Percentiles rank a stretch among this genome's conserved stretches.
Conservation (phyloP, 2,797 vertebrate genomes). For the Pelobates cultripes region DNA sequence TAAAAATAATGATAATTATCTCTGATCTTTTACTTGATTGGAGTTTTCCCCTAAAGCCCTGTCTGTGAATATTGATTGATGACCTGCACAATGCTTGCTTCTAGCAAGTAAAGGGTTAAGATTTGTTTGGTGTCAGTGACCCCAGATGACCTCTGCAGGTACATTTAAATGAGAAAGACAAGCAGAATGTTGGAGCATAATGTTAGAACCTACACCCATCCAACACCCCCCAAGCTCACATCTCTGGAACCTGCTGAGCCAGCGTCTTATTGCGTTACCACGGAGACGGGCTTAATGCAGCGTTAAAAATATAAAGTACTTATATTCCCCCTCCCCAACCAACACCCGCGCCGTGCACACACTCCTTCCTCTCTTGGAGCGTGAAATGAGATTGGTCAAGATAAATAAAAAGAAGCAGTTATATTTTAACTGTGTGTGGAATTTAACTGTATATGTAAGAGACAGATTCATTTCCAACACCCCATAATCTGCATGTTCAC, state of each 20-base stretch:
- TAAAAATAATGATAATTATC: no score
- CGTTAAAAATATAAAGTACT: conserved; percentile 72
- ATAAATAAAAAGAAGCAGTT: conserved; percentile 71
- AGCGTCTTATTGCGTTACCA: conserved; percentile 72
- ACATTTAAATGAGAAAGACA: conserved; percentile 49
- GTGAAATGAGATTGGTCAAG: conserved; percentile 76
- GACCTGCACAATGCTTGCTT: neutral
- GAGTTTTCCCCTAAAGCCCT: neutral
- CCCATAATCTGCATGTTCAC: conserved; percentile 42
- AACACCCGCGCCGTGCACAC: conserved; percentile 61
- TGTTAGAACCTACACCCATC: no score
- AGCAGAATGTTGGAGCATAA: conserved; percentile 8
- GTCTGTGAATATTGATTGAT: neutral
- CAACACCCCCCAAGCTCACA: conserved; percentile 31
- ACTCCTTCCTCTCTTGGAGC: conserved; percentile 69
- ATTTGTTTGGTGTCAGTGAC: conserved; percentile 46
- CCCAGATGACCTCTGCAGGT: conserved; percentile 51
- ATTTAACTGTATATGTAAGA: conserved; percentile 53
- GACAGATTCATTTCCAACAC: conserved; percentile 64
- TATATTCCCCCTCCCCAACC: conserved; percentile 64
- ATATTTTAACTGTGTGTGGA: conserved; percentile 68
- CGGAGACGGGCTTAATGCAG: conserved; percentile 73
- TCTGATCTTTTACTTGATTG: no score
- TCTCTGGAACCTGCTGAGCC: conserved; percentile 67
- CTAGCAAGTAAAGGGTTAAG: neutral